Percentiles rank a stretch among this genome's conserved stretches.
These are phyloP conservation scores for Pammene aurita DNA, from an alignment of 2,888 invertebrate genomes.

Conservation along the genomic window DNA sequence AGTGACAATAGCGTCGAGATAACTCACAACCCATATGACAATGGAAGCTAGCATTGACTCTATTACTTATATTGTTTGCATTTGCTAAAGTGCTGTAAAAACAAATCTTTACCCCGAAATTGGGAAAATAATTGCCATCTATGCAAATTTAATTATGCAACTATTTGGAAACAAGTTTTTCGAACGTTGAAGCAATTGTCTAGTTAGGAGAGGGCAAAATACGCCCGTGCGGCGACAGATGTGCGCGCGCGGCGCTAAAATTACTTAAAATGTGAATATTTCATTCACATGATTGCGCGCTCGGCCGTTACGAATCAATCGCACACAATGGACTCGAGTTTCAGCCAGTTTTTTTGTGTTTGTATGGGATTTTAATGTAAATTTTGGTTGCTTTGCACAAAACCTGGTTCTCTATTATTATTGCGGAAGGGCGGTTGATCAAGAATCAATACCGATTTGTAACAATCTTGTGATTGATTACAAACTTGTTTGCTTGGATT, in stretches of 20 bases:
- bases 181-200: conserved; percentile 7
- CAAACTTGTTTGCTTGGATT: conserved; percentile 78
- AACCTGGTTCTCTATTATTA: conserved; percentile 69
- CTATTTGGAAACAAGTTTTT: conserved; percentile 28
- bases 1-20: conserved; percentile 64
- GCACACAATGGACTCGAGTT: conserved; percentile 77
- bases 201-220: conserved; percentile 58
- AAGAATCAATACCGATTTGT: conserved; percentile 68
- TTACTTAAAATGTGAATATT: conserved; percentile 82
- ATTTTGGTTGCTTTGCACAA: conserved; percentile 75
- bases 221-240: conserved; percentile 75
- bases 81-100: conserved; percentile 32
- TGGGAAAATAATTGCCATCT: conserved; percentile 14
- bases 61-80: conserved; percentile 33
- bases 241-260: conserved; percentile 70
- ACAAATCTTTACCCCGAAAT: conserved; percentile 38
- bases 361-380: conserved; percentile 79
- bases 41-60: conserved; percentile 47
- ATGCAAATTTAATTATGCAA: conserved; percentile 37
- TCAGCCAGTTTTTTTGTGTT: conserved; percentile 75
- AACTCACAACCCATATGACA: conserved; percentile 61
- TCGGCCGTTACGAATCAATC: conserved; percentile 83
- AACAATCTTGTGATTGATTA: conserved; percentile 83
- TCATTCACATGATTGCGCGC: conserved; percentile 77
- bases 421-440: conserved; percentile 73